phyloP scores from a whole-genome alignment of 64 coral and sea anemone genomes.

The Stichodactyla mertensii region DNA sequence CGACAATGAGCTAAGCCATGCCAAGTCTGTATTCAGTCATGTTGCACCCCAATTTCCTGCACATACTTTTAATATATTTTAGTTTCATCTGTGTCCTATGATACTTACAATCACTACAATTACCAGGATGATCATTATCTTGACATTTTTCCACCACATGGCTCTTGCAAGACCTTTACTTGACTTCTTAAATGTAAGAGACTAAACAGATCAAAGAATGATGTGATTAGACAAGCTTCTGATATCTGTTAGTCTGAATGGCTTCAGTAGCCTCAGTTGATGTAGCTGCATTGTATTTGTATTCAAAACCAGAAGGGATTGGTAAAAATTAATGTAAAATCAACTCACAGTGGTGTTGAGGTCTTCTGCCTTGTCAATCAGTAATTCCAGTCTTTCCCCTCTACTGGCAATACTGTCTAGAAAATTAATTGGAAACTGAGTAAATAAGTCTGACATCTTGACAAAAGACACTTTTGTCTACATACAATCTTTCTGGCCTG shows the following conservation, averaged over 20 bases:
- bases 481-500: neutral
- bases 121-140: constrained; percentile 86
- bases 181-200: constrained; percentile 97
- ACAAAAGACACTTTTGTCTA: no score
- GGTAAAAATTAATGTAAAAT: neutral
- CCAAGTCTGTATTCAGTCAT: no score
- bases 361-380: constrained; percentile 92
- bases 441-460: neutral
- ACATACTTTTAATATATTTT: no score
- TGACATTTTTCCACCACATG: constrained; percentile 99
- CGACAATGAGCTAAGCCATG: no score
- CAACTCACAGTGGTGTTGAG: constrained; percentile 87
- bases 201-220: constrained; percentile 21
- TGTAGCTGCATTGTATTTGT: no score
- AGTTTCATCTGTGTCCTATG: neutral
- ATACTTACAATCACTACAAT: constrained; percentile 92
- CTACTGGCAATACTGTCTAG: constrained; percentile 87
- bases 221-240: neutral
- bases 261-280: no score
- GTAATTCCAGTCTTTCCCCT: constrained; percentile 81
- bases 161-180: constrained; percentile 93
- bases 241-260: no score
- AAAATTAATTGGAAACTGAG: neutral
- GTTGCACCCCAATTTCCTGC: no score
- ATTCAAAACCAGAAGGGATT: no score